Base-by-base conservation (phyloP, 1,140 invertebrate genomes). In the Mizuhopecten yessoensis region DNA sequence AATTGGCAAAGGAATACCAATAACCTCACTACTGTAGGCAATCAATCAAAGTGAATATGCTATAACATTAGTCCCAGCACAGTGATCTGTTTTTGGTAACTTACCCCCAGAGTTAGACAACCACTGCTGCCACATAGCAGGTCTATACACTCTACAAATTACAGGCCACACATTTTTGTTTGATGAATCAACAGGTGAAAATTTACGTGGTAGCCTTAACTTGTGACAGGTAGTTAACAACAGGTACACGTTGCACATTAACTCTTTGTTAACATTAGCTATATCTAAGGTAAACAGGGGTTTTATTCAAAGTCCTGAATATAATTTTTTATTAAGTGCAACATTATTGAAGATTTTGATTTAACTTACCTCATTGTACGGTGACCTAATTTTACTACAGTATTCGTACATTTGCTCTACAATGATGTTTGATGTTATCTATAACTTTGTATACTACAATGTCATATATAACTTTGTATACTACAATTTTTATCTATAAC, bases 171-270 rank as follows among this genome's bases (percentile, higher is more conserved):
- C 1, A 75, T 75, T 75, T 75, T 75, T 75, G 57, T 75, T 75
- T 75, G 57, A 75, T 75, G 57, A 75, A 75, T 75, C 57, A 75
- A 75, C 57, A 75, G 57, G 57, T 75, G 57, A 75, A 75, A 57
- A 75, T 75, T 75, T 75, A 75, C 57, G 23, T 75, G 57, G 57
- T 75, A 75, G 57, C 57, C 57, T 75, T n/a, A 75, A 75, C 23
- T n/a, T 29, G 57, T 29, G 57, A 75, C 57, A 75, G 57, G 57
- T 75, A 75, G 57, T 75, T 75, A 75, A 75, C 57, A 29, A 75
- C 57, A 75, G 57, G 57, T 75, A 29, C 57, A 75, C 57, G 7
- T n/a, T 75, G 23, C 29, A 75, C 57, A 75, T 75, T 75, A 75
- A 75, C 57, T n/a, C 57, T 75, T 75, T 75, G 57, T 75, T 75